These are phyloP conservation scores for Mercenaria mercenaria DNA, from an alignment of 1,140 invertebrate genomes.

Conservation along the genomic window DNA sequence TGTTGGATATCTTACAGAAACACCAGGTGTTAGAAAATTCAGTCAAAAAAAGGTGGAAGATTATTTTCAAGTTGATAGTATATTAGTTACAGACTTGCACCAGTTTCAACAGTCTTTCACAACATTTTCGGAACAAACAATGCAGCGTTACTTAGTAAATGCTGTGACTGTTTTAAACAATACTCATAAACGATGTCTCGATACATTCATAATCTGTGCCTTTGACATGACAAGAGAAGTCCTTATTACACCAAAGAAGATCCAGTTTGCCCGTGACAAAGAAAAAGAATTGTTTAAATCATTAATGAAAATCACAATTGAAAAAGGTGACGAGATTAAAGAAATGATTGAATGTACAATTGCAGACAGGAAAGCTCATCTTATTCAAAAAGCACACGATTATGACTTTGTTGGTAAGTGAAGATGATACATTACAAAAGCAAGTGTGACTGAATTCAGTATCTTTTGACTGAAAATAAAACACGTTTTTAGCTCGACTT, in stretches of 20 bases:
- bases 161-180: slow-evolving; percentile 86
- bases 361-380: slow-evolving; percentile 89
- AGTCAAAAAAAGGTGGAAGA: slow-evolving; percentile 68
- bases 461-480: too few relatives aligned
- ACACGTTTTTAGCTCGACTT: too few relatives aligned
- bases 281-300: slow-evolving; percentile 93
- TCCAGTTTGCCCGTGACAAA: slow-evolving; percentile 93
- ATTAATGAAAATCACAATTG: slow-evolving; percentile 90
- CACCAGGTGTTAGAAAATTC: slow-evolving; percentile 67
- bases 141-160: slow-evolving; percentile 86
- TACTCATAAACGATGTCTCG: slow-evolving; percentile 91
- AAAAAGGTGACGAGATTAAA: slow-evolving; percentile 94
- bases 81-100: slow-evolving; percentile 86
- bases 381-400: slow-evolving; percentile 88
- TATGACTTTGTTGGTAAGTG: slow-evolving; percentile 83
- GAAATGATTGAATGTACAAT: slow-evolving; percentile 92
- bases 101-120: slow-evolving; percentile 83
- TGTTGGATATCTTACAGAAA: slow-evolving; percentile 78
- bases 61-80: slow-evolving; percentile 83
- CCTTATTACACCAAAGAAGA: slow-evolving; percentile 93
- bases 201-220: slow-evolving; percentile 94
- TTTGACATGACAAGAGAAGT: slow-evolving; percentile 96
- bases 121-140: slow-evolving; percentile 83
- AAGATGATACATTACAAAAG: too few relatives aligned
- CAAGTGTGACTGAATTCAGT: too few relatives aligned